These are phyloP conservation scores for Mobula birostris DNA, from an alignment of 2,113 vertebrate genomes.

Conservation along the genomic window DNA sequence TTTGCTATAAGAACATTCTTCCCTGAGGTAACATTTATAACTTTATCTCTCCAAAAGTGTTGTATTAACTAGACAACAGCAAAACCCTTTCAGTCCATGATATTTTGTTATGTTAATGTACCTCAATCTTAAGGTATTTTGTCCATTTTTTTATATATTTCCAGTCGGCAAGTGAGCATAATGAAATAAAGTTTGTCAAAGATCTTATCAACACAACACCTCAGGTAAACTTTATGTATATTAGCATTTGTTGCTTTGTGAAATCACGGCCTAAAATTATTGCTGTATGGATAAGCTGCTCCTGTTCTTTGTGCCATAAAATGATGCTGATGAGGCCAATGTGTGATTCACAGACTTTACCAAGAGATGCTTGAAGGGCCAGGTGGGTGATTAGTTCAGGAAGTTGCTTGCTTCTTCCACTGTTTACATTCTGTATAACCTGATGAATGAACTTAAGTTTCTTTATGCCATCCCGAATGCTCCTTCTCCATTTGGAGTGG, in stretches of 20 bases:
- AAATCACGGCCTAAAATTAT: background rate
- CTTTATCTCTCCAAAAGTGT: background rate
- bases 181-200: background rate
- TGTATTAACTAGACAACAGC: background rate
- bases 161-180: background rate
- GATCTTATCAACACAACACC: background rate
- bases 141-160: background rate
- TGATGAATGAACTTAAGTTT: no score
- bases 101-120: background rate
- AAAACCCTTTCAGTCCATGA: background rate
- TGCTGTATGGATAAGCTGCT: background rate
- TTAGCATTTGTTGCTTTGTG: background rate
- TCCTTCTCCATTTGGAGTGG: no score
- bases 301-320: no score
- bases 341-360: no score
- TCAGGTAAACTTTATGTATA: background rate
- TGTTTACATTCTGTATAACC: no score
- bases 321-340: no score
- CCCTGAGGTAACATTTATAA: conserved; percentile 71
- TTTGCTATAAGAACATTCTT: conserved; percentile 91
- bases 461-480: no score
- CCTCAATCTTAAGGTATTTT: background rate
- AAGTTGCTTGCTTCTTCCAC: no score
- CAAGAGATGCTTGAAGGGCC: no score
- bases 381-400: no score